Percentiles rank a stretch among this genome's conserved stretches.
phyloP scores from a whole-genome alignment of 2,797 vertebrate species.

The Anolis apletophallus region DNA sequence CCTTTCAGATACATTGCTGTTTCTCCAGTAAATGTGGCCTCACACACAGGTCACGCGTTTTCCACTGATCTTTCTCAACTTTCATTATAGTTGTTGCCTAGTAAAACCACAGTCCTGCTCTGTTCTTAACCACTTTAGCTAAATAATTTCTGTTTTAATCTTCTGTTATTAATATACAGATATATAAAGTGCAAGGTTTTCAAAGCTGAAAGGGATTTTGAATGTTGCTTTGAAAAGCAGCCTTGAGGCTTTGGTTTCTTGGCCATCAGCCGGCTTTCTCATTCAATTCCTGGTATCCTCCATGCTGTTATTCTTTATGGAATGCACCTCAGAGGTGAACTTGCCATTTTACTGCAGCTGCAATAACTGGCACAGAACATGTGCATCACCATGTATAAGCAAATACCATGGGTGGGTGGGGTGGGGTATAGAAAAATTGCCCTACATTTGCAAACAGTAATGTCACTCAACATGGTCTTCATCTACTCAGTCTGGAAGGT shows the following conservation, averaged over 20 bases:
- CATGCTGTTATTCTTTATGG: constrained; percentile 1
- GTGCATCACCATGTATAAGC: neutral
- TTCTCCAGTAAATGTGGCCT: neutral
- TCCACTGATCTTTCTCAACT: neutral
- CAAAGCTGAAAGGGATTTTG: constrained; percentile 28
- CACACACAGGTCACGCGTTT: neutral
- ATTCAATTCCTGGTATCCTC: neutral
- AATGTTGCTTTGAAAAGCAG: constrained; percentile 11
- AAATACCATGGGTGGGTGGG: neutral
- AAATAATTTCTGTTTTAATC: constrained; percentile 26
- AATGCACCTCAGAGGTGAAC: constrained; percentile 4
- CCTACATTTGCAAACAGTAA: neutral
- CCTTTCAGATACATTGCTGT: neutral
- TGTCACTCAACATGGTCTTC: neutral
- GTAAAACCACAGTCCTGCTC: neutral
- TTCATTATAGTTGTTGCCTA: neutral
- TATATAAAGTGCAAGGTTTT: constrained; percentile 17
- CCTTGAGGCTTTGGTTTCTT: constrained; percentile 25
- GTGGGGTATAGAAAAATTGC: neutral
- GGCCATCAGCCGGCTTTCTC: constrained; percentile 19
- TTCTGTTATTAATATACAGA: constrained; percentile 22
- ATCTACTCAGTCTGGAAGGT: neutral
- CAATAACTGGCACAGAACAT: neutral
- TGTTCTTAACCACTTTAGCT: neutral
- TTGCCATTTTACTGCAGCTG: constrained; percentile 10